These are phyloP conservation scores for Hippocampus zosterae DNA, from an alignment of 2,113 vertebrate genomes.

Conservation along the genomic window DNA sequence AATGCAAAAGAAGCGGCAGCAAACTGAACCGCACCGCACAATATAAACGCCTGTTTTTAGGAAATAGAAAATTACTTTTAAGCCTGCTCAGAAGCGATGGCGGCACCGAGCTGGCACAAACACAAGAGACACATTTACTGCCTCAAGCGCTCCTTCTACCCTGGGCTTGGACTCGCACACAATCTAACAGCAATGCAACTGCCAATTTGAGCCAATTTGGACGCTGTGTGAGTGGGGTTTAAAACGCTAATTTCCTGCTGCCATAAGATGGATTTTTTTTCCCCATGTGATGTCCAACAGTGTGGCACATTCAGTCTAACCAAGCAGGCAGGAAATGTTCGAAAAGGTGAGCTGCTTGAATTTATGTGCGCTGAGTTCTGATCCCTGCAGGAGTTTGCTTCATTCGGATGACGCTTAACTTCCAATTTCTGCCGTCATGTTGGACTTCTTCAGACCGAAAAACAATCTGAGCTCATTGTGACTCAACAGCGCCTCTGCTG, in stretches of 20 bases:
- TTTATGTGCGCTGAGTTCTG: too few species aligned
- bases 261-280: background rate
- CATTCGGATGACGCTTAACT: background rate
- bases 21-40: background rate
- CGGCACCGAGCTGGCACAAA: slow-evolving; percentile 32
- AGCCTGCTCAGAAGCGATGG: slow-evolving; percentile 23
- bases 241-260: slow-evolving; percentile 9
- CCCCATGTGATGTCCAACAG: background rate
- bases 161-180: slow-evolving; percentile 13
- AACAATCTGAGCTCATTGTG: background rate
- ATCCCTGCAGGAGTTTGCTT: background rate
- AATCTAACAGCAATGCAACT: slow-evolving; percentile 15
- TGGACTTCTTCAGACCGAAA: background rate
- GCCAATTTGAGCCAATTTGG: background rate
- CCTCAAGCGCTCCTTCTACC: slow-evolving; percentile 35
- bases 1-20: background rate
- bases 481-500: background rate
- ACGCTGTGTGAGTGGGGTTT: slow-evolving; percentile 13
- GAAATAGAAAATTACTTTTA: slow-evolving; percentile 22
- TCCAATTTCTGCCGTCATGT: background rate
- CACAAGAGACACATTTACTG: slow-evolving; percentile 31
- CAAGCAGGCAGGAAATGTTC: background rate
- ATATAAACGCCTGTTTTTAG: slow-evolving; percentile 15
- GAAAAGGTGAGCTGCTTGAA: background rate
- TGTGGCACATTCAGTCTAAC: slow-evolving; percentile 23